Conservation (phyloP, 30 jellyfish, hydroid and myxozoan species). For the Catostylus mosaicus region DNA sequence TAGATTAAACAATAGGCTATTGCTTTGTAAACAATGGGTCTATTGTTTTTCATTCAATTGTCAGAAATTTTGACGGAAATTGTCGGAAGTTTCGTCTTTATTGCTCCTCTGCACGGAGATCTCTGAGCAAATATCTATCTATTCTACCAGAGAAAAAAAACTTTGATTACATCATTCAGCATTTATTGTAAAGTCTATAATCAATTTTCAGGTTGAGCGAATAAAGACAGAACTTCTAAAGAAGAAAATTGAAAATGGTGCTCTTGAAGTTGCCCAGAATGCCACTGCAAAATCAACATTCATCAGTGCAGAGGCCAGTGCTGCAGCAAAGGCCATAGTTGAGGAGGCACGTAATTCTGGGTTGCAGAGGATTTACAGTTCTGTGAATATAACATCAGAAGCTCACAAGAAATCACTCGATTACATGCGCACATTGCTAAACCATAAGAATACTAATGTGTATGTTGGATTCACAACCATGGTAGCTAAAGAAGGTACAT, state of each 20-base stretch:
- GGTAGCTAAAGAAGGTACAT: constrained; percentile 62
- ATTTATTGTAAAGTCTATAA: too few species aligned
- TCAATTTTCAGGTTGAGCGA: constrained; percentile 61
- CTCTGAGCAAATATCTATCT: too few species aligned
- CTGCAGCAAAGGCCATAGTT: constrained; percentile 54
- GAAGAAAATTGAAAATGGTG: constrained; percentile 31
- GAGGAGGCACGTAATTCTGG: constrained; percentile 76
- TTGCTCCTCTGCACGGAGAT: too few species aligned
- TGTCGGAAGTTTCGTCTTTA: too few species aligned
- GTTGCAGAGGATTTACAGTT: constrained; percentile 39
- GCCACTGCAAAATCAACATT: constrained; percentile 64
- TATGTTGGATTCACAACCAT: constrained; percentile 71
- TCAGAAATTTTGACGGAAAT: too few species aligned
- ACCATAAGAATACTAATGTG: constrained; percentile 53
- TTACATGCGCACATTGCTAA: constrained; percentile 65
- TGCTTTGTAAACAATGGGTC: too few species aligned
- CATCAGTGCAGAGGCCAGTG: constrained; percentile 61
- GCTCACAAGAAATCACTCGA: constrained; percentile 70
- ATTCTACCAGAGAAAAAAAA: too few species aligned
- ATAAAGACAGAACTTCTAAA: constrained; percentile 62
- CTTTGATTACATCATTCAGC: too few species aligned
- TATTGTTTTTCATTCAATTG: too few species aligned
- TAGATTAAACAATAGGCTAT: too few species aligned
- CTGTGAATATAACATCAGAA: constrained; percentile 50
- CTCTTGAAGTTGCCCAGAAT: constrained; percentile 67